Conservation (phyloP, 1,140 invertebrate genomes). For the Nasonia longicornis region DNA sequence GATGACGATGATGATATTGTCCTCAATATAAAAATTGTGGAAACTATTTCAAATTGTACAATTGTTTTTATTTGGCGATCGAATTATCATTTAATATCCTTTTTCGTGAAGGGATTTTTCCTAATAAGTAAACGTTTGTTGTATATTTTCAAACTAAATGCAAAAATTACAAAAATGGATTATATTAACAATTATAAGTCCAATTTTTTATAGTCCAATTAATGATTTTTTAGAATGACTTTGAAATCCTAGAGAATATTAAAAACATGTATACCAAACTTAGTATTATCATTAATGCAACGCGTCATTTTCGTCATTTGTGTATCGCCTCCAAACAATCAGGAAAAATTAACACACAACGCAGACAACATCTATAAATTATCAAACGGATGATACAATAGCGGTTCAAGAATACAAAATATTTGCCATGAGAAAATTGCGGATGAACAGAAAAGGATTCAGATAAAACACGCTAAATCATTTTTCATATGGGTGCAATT, state of each 20-base stretch:
- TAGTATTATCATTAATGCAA: neutral
- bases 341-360: neutral
- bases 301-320: neutral
- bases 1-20: too few species aligned
- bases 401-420: too few species aligned
- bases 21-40: too few species aligned
- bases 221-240: neutral
- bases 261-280: too few species aligned
- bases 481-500: neutral
- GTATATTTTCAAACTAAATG: too few species aligned
- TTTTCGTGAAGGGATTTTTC: too few species aligned
- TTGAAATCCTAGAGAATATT: neutral
- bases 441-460: neutral
- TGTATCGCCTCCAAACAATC: neutral
- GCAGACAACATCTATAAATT: neutral
- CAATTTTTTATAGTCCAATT: too few species aligned
- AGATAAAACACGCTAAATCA: neutral
- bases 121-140: too few species aligned
- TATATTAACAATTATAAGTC: too few species aligned
- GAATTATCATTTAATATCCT: neutral
- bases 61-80: neutral
- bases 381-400: neutral
- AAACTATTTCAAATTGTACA: neutral
- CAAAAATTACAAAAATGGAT: too few species aligned
- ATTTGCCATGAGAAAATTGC: neutral